Evolutionary conservation across 1,140 invertebrate genomes (phyloP), one percentile per base, ranked within the genome.

Genomic region (Orussus abietinus): DNA sequence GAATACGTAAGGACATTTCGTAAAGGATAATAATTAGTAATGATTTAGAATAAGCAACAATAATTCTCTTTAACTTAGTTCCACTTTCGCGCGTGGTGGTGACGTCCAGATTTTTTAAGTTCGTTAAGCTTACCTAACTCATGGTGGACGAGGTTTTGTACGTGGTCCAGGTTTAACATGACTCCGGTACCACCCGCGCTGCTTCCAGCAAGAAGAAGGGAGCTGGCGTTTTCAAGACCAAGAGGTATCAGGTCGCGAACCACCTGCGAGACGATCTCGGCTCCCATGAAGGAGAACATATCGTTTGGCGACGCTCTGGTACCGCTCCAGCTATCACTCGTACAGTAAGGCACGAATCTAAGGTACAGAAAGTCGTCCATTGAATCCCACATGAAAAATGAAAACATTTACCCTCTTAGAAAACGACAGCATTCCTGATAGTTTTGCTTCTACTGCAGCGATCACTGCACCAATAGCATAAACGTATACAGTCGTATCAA

Each of bases 131-230:
- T 38, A 62, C 62, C 58, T 14, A 78, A 69, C 26, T 80, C 74
- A 3, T 77, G 75, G 30, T 83, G 79, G 4, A 86, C 66, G 26
- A 88, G 74, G 38, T 85, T 80, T 13, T 86, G 77, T 2, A 93
- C 80, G 7, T 82, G 77, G 71, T 96, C 91, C 30, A 93, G 67
- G 58, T 96, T 95, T 4, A 96, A 66, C 78, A 96, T 84, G 1
- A 95, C 92, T 29, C 92, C 93, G 0, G 89, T 85, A 1, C 88
- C 93, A 15, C 93, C 92, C 22, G 92, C 92, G 61, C 90, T 94
- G 49, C 87, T 90, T n/a, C 90, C 91, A n/a, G 89, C 84, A 5
- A 96, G 69, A 4, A 96, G 66, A 12, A 88, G 62, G 31, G 85
- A 79, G 2, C 75, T 73, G 5, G 78, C 77, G 45, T 81, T 81